Evolutionary conservation across 2,888 invertebrate species (phyloP).

Genomic region (Thalpophila matura): DNA sequence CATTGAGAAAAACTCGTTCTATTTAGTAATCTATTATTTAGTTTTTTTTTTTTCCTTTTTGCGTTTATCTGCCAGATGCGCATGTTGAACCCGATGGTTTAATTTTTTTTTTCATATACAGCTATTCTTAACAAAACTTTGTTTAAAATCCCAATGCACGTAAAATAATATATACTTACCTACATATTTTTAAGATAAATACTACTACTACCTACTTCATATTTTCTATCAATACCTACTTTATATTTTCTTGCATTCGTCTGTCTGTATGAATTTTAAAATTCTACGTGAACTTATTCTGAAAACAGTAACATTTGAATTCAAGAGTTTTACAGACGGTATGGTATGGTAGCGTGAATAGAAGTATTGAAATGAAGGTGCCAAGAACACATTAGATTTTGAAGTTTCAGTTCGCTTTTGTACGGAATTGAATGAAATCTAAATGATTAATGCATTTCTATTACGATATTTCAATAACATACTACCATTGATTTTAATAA

Average conservation of each 20-base stretch:
- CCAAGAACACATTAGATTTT: slow-evolving; percentile 32
- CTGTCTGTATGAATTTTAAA: slow-evolving; percentile 53
- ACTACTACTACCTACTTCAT: not conserved
- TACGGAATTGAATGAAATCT: slow-evolving; percentile 10
- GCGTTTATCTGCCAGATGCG: not conserved
- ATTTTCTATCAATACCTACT: slow-evolving; percentile 18
- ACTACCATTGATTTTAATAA: too few species aligned
- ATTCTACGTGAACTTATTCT: slow-evolving; percentile 56
- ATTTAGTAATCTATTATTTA: not conserved
- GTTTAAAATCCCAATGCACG: slow-evolving; percentile 29
- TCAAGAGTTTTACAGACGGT: slow-evolving; percentile 43
- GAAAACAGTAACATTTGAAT: slow-evolving; percentile 53
- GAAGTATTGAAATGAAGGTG: slow-evolving; percentile 38
- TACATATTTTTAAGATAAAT: not conserved
- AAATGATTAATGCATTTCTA: slow-evolving; percentile 7
- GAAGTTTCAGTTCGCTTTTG: slow-evolving; percentile 2
- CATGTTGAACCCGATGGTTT: too few species aligned
- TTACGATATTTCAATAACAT: not conserved
- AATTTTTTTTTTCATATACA: too few species aligned
- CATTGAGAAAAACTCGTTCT: not conserved
- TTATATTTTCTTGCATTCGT: slow-evolving; percentile 34
- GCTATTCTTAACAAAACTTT: too few species aligned
- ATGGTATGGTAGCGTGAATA: slow-evolving; percentile 38
- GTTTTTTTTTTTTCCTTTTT: not conserved
- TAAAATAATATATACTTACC: not conserved